These are phyloP conservation scores for Sipha maydis DNA, from an alignment of 2,888 invertebrate genomes.

Conservation along the genomic window DNA sequence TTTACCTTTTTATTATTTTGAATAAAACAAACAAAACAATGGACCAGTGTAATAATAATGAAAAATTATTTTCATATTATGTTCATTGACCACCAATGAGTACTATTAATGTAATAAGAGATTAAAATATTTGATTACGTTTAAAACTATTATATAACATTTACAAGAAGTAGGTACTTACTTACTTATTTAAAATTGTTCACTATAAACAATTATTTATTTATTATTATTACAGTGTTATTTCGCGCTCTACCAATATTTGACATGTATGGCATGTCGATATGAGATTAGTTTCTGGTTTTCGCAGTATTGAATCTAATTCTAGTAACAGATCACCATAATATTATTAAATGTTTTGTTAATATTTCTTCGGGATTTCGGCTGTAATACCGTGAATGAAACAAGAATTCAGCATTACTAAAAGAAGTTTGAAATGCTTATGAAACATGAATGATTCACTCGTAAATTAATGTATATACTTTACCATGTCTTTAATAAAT, in stretches of 20 bases:
- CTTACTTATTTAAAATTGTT: too few relatives aligned
- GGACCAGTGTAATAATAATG: too few relatives aligned
- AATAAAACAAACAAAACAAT: too few relatives aligned
- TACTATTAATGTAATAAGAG: neutral
- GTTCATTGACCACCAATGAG: neutral
- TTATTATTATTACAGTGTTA: too few relatives aligned
- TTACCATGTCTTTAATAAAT: neutral
- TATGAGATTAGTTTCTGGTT: slow-evolving; percentile 4
- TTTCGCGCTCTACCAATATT: neutral
- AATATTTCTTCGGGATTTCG: neutral
- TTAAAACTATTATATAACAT: neutral
- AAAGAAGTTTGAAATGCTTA: neutral
- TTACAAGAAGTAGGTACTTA: neutral
- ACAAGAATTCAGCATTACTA: neutral
- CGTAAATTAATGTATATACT: neutral
- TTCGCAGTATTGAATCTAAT: neutral
- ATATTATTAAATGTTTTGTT: slow-evolving; percentile 1
- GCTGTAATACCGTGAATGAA: slow-evolving; percentile 1
- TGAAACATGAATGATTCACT: neutral
- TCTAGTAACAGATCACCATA: neutral
- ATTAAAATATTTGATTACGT: neutral
- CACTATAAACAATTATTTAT: too few relatives aligned
- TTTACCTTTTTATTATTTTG: too few relatives aligned
- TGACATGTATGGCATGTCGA: neutral
- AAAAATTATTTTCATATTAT: neutral